Base-by-base conservation (phyloP, 2,888 invertebrate genomes). In the Xestobium rufovillosum region DNA sequence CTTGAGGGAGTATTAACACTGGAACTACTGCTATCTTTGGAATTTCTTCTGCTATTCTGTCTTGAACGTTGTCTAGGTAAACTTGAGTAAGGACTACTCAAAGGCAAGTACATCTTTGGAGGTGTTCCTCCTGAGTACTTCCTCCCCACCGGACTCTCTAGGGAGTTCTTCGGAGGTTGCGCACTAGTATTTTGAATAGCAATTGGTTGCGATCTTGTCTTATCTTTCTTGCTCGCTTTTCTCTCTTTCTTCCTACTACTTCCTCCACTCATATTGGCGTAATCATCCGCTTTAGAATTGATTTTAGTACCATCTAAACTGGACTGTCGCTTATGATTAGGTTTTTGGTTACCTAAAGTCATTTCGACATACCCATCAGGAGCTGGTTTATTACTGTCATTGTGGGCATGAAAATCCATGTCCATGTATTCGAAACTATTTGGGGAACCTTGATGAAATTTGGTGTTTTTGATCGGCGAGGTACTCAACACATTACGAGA, bases 321-420 rank as follows among this genome's bases (percentile, higher is more conserved):
- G 43, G 56, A 57, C 46, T 61, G 57, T 10, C 59, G 37, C 27
- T 53, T 38, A 31, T 30, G 14, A 61, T 59, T 8, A n/a, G n/a
- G n/a, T n/a, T n/a, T n/a, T n/a, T n/a, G n/a, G 54, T 54, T 51
- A 59, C 70, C 62, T 66, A 76, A 26, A 1, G 70, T 70, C 80
- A 80, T 80, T 53, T 79, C 78, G 23, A 80, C 76, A 55, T 80
- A 80, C 16, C 78, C 79, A 28, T 78, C 78, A 60, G 65, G 32
- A 14, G 35, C 57, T 12, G 43, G 36, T 19, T 19, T 6, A n/a
- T 19, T 19, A n/a, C n/a, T n/a, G 9, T 38, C 43, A 19, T 49
- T 51, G 56, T 60, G 63, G 39, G 63, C 57, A 32, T 63, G 63
- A 28, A 63, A 65, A 34, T 61, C 65, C 56, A 68, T 66, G 42